Base-by-base conservation (phyloP, 2,113 vertebrate species). In the Rynchops niger region DNA sequence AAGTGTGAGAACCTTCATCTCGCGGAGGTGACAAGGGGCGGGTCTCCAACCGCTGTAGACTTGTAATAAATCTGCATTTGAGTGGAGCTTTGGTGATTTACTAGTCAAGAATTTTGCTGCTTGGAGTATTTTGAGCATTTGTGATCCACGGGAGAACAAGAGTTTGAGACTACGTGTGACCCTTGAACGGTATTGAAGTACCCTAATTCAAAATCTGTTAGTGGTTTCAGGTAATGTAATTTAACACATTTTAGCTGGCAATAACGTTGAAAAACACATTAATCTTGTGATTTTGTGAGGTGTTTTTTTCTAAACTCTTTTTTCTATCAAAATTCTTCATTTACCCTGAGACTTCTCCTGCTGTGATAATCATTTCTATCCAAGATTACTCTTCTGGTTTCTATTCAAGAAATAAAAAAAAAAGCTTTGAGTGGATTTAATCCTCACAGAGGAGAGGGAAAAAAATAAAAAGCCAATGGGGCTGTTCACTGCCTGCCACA, bases 331-430 rank as follows among this genome's bases (percentile, higher is more conserved):
- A 88, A 90, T 94, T 94, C 62, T 90, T 96, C 89, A 79, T 96
- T 97, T 97, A 90, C 90, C 67, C 47, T 71, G 94, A 95, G 84
- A 81, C 59, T 87, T 93, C 25, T 89, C 79, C 85, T 34, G 86
- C 82, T 93, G 73, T 90, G 92, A 88, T 92, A 87, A 94, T 89
- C 2, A 90, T 94, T 95, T 59, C 94, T 79, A 84, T 95, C 84
- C 76, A 88, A 56, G 52, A 96, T 97, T 93, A 78, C 59, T 91
- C 84, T 86, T 86, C 83, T 93, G 69, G 49, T 96, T 95, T 96
- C 67, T 91, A 47, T 66, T 77, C n/a, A 84, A 95, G 69, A 81
- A 49, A 12, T 27, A 34, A 32, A 27, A 29, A 82, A 32, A 32
- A 71, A 55, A 21, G 5, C 62, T 79, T 36, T 63, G 34, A 91